Percentiles rank a stretch among this genome's conserved stretches.
Conservation (phyloP, 2,888 invertebrate genomes). For the Dicranocentrus wangi region DNA sequence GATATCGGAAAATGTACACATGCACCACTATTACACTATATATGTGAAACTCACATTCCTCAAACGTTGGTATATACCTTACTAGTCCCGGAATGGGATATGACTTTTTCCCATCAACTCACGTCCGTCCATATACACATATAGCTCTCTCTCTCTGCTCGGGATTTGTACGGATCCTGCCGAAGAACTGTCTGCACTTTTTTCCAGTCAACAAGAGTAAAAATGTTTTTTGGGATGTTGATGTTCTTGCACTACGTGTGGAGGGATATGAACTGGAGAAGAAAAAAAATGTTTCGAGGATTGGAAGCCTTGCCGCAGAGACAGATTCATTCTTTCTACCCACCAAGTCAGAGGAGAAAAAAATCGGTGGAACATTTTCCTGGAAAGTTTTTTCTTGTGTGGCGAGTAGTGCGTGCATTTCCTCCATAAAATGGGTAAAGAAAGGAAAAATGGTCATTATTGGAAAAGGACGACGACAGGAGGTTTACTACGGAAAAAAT, state of each 20-base stretch:
- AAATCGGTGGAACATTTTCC: too few relatives aligned
- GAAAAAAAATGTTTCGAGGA: neutral
- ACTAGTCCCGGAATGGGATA: neutral
- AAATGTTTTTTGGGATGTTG: conserved; percentile 6
- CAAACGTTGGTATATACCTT: too few relatives aligned
- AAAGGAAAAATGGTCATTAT: conserved; percentile 36
- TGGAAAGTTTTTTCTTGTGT: neutral
- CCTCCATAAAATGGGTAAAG: conserved; percentile 41
- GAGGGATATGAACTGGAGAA: neutral
- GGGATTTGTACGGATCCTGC: conserved; percentile 38
- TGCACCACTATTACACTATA: neutral
- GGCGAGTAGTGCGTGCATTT: conserved; percentile 35
- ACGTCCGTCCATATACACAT: neutral
- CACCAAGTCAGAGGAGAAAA: conserved; percentile 1
- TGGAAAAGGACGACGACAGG: conserved; percentile 20
- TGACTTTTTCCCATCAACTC: neutral
- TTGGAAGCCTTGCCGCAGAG: neutral
- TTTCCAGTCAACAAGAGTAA: conserved; percentile 20
- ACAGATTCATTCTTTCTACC: conserved; percentile 4
- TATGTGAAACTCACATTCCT: too few relatives aligned
- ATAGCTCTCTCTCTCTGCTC: neutral
- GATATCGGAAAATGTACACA: neutral
- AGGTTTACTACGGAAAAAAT: neutral
- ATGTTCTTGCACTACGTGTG: neutral
- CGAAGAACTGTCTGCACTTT: conserved; percentile 37